These are phyloP conservation scores for Pseudorhombus dupliciocellatus DNA, from an alignment of 2,113 vertebrate genomes.

Conservation along the genomic window DNA sequence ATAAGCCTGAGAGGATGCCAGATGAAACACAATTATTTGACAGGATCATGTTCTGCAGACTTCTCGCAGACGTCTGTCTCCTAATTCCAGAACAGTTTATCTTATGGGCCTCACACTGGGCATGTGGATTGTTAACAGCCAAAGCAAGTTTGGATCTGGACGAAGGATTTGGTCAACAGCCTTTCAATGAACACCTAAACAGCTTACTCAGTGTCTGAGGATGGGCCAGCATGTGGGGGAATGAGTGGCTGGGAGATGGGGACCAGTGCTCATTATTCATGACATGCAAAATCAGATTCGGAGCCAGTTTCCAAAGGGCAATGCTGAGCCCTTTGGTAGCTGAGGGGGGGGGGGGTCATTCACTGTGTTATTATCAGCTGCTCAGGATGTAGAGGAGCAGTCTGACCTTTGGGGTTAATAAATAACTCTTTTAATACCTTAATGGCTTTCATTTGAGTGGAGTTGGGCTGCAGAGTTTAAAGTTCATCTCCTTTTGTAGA, in stretches of 20 bases:
- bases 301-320: constrained; percentile 56
- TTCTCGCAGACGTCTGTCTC: too few species aligned
- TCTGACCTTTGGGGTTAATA: constrained; percentile 57
- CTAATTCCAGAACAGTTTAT: too few species aligned
- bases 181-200: too few species aligned
- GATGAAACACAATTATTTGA: constrained; percentile 29
- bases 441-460: constrained; percentile 39
- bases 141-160: too few species aligned
- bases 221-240: background rate
- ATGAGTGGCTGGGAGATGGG: background rate
- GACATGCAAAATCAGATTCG: constrained; percentile 29
- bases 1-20: constrained; percentile 60
- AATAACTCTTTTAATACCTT: constrained; percentile 56
- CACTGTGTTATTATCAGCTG: constrained; percentile 48
- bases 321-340: too few species aligned
- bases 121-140: too few species aligned
- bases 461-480: constrained; percentile 31
- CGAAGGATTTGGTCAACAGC: too few species aligned
- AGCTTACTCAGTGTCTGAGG: background rate
- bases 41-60: background rate
- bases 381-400: constrained; percentile 42
- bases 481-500: constrained; percentile 19
- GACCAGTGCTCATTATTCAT: constrained; percentile 50
- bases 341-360: constrained; percentile 46
- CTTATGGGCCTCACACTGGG: too few species aligned